Conservation (phyloP, 2,113 vertebrate species). For the Tor tambroides region DNA sequence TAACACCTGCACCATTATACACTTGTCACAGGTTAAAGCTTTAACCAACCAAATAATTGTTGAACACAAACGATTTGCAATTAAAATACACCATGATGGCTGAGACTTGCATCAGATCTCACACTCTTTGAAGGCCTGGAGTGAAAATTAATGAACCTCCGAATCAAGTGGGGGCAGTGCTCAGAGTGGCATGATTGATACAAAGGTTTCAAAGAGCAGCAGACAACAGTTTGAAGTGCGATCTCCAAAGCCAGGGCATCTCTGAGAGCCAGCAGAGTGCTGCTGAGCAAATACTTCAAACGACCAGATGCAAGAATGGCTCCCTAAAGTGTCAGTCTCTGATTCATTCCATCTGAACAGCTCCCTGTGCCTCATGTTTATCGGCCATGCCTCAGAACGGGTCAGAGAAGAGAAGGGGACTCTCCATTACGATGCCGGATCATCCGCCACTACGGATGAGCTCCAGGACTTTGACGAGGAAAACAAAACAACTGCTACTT, state of each 20-base stretch:
- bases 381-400: background rate
- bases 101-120: slow-evolving; percentile 35
- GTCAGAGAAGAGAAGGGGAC: background rate
- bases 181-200: slow-evolving; percentile 52
- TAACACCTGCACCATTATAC: slow-evolving; percentile 13
- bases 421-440: background rate
- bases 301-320: slow-evolving; percentile 52
- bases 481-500: background rate
- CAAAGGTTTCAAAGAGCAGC: slow-evolving; percentile 60
- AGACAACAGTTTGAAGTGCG: slow-evolving; percentile 66
- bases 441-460: background rate
- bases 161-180: slow-evolving; percentile 44
- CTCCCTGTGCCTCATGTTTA: background rate
- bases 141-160: slow-evolving; percentile 64
- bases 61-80: slow-evolving; percentile 58
- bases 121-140: slow-evolving; percentile 51
- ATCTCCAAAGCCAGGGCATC: slow-evolving; percentile 65
- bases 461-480: background rate
- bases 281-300: slow-evolving; percentile 70
- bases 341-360: slow-evolving; percentile 39
- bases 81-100: slow-evolving; percentile 45
- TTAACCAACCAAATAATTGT: slow-evolving; percentile 49
- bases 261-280: slow-evolving; percentile 61
- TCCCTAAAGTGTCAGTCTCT: slow-evolving; percentile 63
- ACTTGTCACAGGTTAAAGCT: background rate